Conservation (phyloP, 2,797 vertebrate genomes). For the Parambassis ranga region DNA sequence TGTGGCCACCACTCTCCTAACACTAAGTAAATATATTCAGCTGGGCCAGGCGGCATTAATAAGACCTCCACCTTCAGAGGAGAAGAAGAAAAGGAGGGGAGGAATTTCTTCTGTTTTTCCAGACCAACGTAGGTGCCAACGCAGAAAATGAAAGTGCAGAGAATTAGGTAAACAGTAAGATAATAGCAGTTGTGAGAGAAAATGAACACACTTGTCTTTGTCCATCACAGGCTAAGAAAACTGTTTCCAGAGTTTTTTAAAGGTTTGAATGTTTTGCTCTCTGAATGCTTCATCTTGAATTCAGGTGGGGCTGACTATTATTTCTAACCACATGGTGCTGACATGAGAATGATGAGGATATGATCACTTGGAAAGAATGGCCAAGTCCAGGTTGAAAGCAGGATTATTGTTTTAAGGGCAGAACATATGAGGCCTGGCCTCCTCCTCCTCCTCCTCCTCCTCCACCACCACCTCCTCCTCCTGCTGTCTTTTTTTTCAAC, state of each 20-base stretch:
- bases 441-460: slow-evolving; percentile 1
- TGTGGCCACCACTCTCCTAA: slow-evolving; percentile 53
- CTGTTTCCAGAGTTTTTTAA: slow-evolving; percentile 21
- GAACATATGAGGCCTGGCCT: slow-evolving; percentile 32
- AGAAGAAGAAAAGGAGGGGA: neutral
- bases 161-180: slow-evolving; percentile 46
- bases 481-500: slow-evolving; percentile 48
- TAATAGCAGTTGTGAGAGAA: slow-evolving; percentile 40
- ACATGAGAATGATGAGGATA: slow-evolving; percentile 54
- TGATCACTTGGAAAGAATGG: slow-evolving; percentile 56
- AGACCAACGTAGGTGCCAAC: slow-evolving; percentile 37
- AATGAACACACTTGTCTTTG: slow-evolving; percentile 24
- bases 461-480: too few relatives aligned
- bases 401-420: slow-evolving; percentile 64
- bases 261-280: slow-evolving; percentile 38
- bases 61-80: slow-evolving; percentile 52
- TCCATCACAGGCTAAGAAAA: slow-evolving; percentile 17
- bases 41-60: slow-evolving; percentile 61
- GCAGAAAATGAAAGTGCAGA: slow-evolving; percentile 47
- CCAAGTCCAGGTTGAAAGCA: slow-evolving; percentile 17
- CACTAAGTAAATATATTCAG: slow-evolving; percentile 72
- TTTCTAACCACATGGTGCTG: slow-evolving; percentile 56
- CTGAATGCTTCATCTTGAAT: slow-evolving; percentile 19
- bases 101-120: slow-evolving; percentile 57
- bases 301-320: slow-evolving; percentile 31